phyloP scores from a whole-genome alignment of 2,888 invertebrate species.

The Meiosimyza decipiens region DNA sequence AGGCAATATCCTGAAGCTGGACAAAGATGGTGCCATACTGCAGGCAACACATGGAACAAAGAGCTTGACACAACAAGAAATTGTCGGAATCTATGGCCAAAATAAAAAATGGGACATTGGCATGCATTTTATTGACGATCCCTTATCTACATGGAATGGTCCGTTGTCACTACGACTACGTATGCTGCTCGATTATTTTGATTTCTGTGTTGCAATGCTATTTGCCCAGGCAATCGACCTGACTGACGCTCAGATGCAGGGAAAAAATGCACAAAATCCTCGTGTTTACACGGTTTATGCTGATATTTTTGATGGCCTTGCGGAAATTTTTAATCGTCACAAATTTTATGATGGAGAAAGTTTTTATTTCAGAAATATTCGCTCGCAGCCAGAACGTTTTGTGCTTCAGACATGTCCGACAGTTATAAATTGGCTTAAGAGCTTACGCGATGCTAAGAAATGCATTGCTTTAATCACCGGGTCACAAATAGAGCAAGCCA shows the following conservation, averaged over 20 bases:
- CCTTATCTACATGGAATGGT: conserved; percentile 74
- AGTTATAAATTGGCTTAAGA: conserved; percentile 71
- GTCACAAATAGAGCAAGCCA: conserved; percentile 77
- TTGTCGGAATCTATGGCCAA: conserved; percentile 71
- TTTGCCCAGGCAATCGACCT: conserved; percentile 77
- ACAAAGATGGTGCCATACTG: conserved; percentile 72
- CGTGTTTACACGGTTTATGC: conserved; percentile 72
- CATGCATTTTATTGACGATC: conserved; percentile 69
- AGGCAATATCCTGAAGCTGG: conserved; percentile 75
- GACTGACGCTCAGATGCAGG: conserved; percentile 68
- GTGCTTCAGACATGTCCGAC: conserved; percentile 70
- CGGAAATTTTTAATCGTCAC: conserved; percentile 72
- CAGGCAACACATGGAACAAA: conserved; percentile 77
- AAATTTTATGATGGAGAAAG: conserved; percentile 71
- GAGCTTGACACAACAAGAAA: conserved; percentile 69
- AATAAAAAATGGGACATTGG: conserved; percentile 70
- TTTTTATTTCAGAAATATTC: conserved; percentile 73
- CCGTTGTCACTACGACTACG: conserved; percentile 72
- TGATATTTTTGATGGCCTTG: conserved; percentile 73
- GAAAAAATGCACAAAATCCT: conserved; percentile 45
- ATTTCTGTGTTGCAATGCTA: conserved; percentile 73
- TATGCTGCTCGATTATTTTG: conserved; percentile 79
- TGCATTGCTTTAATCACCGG: conserved; percentile 77
- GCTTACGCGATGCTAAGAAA: conserved; percentile 69
- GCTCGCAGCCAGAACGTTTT: conserved; percentile 71